Evolutionary conservation across 2,888 invertebrate species (phyloP), one percentile per base, ranked within the genome.

Genomic region (Chalcosyrphus nemorum): DNA sequence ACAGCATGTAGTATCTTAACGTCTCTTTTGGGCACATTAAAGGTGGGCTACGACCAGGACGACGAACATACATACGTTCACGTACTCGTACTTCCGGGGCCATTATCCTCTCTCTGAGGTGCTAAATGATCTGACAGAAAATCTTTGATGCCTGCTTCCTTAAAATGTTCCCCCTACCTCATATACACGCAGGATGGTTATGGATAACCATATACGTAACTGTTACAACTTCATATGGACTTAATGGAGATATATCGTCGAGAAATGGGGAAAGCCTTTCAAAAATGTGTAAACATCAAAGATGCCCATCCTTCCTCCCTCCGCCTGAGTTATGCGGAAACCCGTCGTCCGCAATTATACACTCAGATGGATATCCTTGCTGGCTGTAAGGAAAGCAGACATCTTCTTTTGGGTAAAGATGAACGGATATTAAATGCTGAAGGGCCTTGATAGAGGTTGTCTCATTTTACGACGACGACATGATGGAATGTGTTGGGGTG

Each of bases 61-160:
- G 43, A 35, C 2, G n/a, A 54, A 29, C 29, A 43, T 29, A 27
- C 24, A 7, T 32, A 32, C 17, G 50, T n/a, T n/a, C 24, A 52
- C 41, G 63, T 70, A 27, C 47, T 70, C 57, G 65, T 66, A 82
- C 54, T 82, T 72, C 71, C 45, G 65, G 59, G 32, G 35, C 71
- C 72, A 82, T 82, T 82, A 82, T 82, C 54, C 72, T 47, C 54
- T 66, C 35, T 59, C 52, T 66, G 19, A 77, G 77, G 77, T 77
- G 72, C 77, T 68, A 66, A 77, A 77, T 82, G 82, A 72, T 72
- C 77, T 82, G 77, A 72, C 77, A 66, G 72, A 76, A 66, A 77
- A 82, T 77, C 77, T 77, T 82, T 77, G 77, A 82, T 77, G 77
- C 61, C 61, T 47, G 76, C 38, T 71, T 65, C 63, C 70, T 81